phyloP scores from a whole-genome alignment of 2,888 invertebrate species.

The Eudasyphora cyanicolor region DNA sequence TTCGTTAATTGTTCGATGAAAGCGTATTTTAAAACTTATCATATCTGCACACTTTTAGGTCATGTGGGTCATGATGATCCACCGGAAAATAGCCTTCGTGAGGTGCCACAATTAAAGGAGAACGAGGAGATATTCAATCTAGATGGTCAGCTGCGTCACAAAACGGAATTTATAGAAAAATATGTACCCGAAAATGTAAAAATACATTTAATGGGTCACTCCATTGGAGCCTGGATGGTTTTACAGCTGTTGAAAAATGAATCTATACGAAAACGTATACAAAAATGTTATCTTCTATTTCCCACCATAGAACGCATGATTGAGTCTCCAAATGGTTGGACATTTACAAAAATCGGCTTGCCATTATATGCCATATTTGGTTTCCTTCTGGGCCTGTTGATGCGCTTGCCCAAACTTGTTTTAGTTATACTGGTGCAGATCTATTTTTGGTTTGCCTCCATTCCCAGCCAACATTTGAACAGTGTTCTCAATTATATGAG shows the following conservation, averaged over 20 bases:
- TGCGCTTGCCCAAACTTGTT: conserved; percentile 82
- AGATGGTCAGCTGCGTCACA: conserved; percentile 84
- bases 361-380: conserved; percentile 80
- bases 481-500: conserved; percentile 83
- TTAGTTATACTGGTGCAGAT: conserved; percentile 81
- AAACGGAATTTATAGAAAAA: conserved; percentile 84
- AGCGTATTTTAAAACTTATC: conserved; percentile 23
- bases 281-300: conserved; percentile 88
- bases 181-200: conserved; percentile 87
- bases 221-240: conserved; percentile 93
- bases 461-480: conserved; percentile 81
- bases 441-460: conserved; percentile 82
- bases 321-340: conserved; percentile 86
- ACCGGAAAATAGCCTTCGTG: conserved; percentile 80
- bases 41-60: conserved; percentile 73
- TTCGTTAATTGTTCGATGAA: no score
- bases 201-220: conserved; percentile 93
- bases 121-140: conserved; percentile 86
- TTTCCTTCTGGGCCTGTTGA: conserved; percentile 81
- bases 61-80: conserved; percentile 92
- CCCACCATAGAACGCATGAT: conserved; percentile 94
- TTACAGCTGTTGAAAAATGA: conserved; percentile 85
- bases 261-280: conserved; percentile 81
- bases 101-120: conserved; percentile 81
- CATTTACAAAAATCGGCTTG: conserved; percentile 84